Evolutionary conservation across 2,113 vertebrate genomes (phyloP).

Genomic region (Solea senegalensis): DNA sequence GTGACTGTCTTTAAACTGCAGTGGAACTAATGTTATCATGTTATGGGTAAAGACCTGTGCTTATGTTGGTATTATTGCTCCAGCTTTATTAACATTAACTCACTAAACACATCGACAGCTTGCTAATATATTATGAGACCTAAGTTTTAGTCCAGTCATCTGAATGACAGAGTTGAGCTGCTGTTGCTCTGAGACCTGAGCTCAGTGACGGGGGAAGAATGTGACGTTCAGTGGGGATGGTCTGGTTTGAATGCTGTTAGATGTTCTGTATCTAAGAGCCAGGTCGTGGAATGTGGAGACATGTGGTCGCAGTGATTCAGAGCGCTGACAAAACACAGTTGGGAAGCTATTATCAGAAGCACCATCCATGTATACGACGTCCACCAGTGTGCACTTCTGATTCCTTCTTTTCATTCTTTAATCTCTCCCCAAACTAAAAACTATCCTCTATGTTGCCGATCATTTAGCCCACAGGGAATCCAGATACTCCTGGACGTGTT

Average conservation of each 20-base stretch:
- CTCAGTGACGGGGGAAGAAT: slow-evolving; percentile 35
- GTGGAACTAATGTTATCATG: too few species aligned
- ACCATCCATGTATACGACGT: slow-evolving; percentile 42
- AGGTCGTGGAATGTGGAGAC: slow-evolving; percentile 75
- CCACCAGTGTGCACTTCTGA: slow-evolving; percentile 33
- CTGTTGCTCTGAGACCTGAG: too few species aligned
- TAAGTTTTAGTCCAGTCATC: too few species aligned
- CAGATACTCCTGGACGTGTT: slow-evolving; percentile 53
- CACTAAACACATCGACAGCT: too few species aligned
- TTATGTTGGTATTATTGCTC: too few species aligned
- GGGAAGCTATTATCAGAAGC: slow-evolving; percentile 61
- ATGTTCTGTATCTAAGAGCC: slow-evolving; percentile 68
- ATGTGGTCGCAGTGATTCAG: slow-evolving; percentile 61
- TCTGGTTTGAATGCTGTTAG: slow-evolving; percentile 31
- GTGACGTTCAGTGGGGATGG: slow-evolving; percentile 9
- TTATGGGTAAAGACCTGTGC: too few species aligned
- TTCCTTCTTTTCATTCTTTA: slow-evolving; percentile 45
- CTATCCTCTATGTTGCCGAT: slow-evolving; percentile 48
- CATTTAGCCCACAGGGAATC: slow-evolving; percentile 18
- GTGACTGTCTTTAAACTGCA: too few species aligned
- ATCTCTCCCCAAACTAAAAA: slow-evolving; percentile 12
- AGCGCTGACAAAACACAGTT: slow-evolving; percentile 63
- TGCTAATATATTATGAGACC: too few species aligned
- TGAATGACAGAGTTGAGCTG: too few species aligned
- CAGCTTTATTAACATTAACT: too few species aligned